Evolutionary conservation across 2,888 invertebrate genomes (phyloP), one percentile per base, ranked within the genome.

Genomic region (Rhingia rostrata): DNA sequence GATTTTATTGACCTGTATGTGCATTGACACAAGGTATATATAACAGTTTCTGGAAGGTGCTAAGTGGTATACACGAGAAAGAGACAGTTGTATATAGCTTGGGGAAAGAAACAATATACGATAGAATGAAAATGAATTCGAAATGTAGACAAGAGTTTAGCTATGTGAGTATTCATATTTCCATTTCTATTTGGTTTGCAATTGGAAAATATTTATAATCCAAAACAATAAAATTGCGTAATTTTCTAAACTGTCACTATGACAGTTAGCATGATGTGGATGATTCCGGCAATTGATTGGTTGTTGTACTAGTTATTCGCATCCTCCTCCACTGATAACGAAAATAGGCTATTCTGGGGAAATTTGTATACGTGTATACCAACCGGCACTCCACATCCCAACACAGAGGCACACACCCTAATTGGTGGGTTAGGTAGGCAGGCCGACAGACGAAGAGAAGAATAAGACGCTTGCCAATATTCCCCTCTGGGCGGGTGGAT

Each of bases 331-430:
- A 37, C 14, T 77, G 82, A 82, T 72, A 77, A 73, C 54, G 41
- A 32, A 7, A 45, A 35, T 22, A 45, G 12, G 39, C n/a, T 10
- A n/a, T 14, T 14, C 9, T 33, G 4, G 12, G 7, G 41, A 41
- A 32, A 45, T 35, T 4, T 35, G n/a, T 45, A 12, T 12, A n/a
- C 4, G n/a, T 33, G 43, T 5, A 32, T 35, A 77, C 78, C 83
- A 73, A 73, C 83, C 83, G 83, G 83, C 73, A 63, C 14, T 54
- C 47, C 2, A 39, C 22, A 10, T 9, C 56, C 72, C 7, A 22
- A 51, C 12, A 63, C 54, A 66, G 4, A 2, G 2, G 33, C 14
- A 35, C 2, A 32, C 14, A 14, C 10, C 10, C 10, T 22, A 37
- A 51, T 45, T 74, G 56, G n/a, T n/a, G n/a, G n/a, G n/a, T n/a